A percentile compares a stretch with the other conserved stretches of the same genome.
phyloP scores from a whole-genome alignment of 1,140 invertebrate species.

The Medauroidea extradentata region DNA sequence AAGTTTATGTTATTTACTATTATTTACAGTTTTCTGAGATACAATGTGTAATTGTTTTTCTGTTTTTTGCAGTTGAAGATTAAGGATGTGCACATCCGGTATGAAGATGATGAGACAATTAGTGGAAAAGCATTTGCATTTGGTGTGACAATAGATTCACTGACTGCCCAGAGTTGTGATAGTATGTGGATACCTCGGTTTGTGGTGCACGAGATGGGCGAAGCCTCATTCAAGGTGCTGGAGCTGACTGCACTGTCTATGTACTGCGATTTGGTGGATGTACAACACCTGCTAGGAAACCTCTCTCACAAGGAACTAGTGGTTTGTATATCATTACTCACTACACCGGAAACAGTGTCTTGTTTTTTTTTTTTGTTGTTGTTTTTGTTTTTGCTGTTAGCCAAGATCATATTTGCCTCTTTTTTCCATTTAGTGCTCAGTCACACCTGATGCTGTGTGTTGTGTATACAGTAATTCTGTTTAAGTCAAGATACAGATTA shows the following conservation, averaged over 20 bases:
- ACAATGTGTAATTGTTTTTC: background rate
- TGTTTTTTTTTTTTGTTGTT: background rate
- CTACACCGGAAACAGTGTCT: no score
- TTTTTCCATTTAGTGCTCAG: background rate
- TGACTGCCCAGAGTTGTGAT: conserved; percentile 89
- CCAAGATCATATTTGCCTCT: background rate
- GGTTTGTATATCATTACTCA: no score
- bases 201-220: conserved; percentile 57
- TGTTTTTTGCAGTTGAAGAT: conserved; percentile 71
- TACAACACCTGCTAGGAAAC: conserved; percentile 61
- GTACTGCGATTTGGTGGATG: conserved; percentile 80
- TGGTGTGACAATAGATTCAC: conserved; percentile 78
- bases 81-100: conserved; percentile 92
- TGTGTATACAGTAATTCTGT: background rate
- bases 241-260: conserved; percentile 83
- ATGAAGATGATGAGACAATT: conserved; percentile 81
- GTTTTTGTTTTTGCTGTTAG: background rate
- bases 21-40: no score
- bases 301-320: conserved; percentile 64
- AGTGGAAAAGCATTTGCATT: conserved; percentile 69
- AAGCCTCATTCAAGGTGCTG: conserved; percentile 78
- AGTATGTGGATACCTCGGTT: conserved; percentile 77
- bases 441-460: no score
- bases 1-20: no score
- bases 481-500: no score